Conservation (phyloP, 2,797 vertebrate genomes). For the Crenuchus spilurus region DNA sequence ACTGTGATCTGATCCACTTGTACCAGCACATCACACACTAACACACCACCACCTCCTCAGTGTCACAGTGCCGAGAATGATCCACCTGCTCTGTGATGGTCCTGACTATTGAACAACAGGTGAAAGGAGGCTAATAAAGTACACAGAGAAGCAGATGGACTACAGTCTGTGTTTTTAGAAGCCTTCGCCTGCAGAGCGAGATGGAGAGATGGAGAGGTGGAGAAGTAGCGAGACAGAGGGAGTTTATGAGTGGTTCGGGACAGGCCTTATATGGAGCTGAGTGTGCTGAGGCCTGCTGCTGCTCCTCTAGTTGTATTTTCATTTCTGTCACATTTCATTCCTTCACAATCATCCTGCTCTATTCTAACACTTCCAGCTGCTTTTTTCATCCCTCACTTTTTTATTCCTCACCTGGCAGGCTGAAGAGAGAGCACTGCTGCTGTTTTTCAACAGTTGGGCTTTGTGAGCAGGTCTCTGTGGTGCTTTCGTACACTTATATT, state of each 20-base stretch:
- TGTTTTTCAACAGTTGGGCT: constrained; percentile 44
- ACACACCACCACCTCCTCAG: too few species aligned
- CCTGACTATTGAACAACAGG: too few species aligned
- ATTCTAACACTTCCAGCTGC: constrained; percentile 51
- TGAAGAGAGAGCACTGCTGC: not conserved
- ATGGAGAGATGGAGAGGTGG: constrained; percentile 3
- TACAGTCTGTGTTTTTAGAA: too few species aligned
- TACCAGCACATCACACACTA: too few species aligned
- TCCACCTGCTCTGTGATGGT: too few species aligned
- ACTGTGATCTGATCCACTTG: too few species aligned
- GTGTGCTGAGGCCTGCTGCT: constrained; percentile 60
- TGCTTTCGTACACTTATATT: not conserved
- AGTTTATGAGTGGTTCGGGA: constrained; percentile 17
- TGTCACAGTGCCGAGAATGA: too few species aligned
- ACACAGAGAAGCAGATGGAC: too few species aligned
- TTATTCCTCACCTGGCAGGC: constrained; percentile 43
- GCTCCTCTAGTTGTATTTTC: constrained; percentile 70
- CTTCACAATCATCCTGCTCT: constrained; percentile 57
- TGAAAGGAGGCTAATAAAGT: too few species aligned
- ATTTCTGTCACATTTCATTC: constrained; percentile 68
- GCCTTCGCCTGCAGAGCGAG: not conserved
- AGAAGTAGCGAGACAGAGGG: constrained; percentile 9
- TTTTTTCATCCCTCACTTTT: not conserved
- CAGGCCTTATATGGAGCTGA: constrained; percentile 51
- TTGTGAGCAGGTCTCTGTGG: not conserved